phyloP scores from a whole-genome alignment of 2,113 vertebrate species.

The Actinemys pallida region DNA sequence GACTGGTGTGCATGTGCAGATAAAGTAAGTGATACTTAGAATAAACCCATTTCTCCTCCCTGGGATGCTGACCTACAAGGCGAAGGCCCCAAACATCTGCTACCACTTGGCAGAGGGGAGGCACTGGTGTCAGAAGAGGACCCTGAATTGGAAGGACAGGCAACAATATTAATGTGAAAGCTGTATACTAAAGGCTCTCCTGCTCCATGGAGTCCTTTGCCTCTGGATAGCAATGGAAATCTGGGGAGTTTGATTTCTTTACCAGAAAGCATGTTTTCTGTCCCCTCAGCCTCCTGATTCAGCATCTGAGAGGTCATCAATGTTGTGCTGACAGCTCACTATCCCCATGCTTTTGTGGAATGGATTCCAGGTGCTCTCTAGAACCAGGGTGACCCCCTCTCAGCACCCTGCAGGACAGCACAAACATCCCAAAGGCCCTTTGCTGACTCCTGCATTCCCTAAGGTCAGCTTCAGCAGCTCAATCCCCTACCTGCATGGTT shows the following conservation, averaged over 20 bases:
- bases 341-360: not conserved
- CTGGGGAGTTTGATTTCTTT: not conserved
- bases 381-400: not conserved
- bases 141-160: not conserved
- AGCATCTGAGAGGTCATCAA: not conserved
- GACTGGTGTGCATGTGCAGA: not conserved
- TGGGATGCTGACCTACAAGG: not conserved
- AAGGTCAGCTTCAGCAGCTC: not conserved
- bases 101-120: not conserved
- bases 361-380: not conserved
- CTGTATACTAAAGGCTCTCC: not conserved
- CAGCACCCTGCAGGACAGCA: not conserved
- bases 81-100: not conserved
- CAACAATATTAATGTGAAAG: not conserved
- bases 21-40: not conserved
- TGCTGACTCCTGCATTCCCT: not conserved
- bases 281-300: not conserved
- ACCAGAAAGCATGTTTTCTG: not conserved
- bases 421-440: not conserved
- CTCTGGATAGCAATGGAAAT: not conserved
- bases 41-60: not conserved
- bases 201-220: not conserved
- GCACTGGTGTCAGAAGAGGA: no score
- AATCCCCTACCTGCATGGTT: not conserved
- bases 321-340: rapidly evolving